A percentile compares a stretch with the other conserved stretches of the same genome.
These are phyloP conservation scores for Parasteatoda tepidariorum DNA, from an alignment of 1,140 invertebrate species.

Conservation along the genomic window DNA sequence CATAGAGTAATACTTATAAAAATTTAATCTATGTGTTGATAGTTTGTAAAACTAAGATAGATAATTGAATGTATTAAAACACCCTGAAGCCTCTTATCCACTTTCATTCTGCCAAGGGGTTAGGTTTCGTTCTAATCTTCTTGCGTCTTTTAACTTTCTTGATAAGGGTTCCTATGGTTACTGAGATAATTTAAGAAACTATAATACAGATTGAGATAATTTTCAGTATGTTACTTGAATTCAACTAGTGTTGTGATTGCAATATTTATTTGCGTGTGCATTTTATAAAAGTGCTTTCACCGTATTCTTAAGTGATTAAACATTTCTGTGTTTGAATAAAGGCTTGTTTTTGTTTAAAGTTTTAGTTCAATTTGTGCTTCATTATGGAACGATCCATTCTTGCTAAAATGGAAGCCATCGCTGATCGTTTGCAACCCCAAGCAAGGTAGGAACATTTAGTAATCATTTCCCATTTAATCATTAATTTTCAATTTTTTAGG, in stretches of 20 bases:
- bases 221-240: not conserved
- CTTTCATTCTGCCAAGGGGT: too few relatives aligned
- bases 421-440: conserved; percentile 8
- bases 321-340: too few relatives aligned
- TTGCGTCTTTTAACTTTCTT: not conserved
- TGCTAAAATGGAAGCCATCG: conserved; percentile 29
- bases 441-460: not conserved
- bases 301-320: too few relatives aligned
- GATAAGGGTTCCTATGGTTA: conserved; percentile 28
- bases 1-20: too few relatives aligned
- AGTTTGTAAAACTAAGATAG: too few relatives aligned
- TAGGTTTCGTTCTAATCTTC: too few relatives aligned
- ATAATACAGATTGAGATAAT: not conserved
- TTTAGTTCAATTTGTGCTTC: not conserved
- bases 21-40: too few relatives aligned
- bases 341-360: too few relatives aligned
- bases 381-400: conserved; percentile 3
- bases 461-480: not conserved
- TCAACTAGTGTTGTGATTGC: not conserved
- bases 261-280: not conserved
- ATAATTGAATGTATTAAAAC: too few relatives aligned
- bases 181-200: conserved; percentile 19
- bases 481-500: not conserved
- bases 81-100: too few relatives aligned
- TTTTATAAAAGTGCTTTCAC: not conserved